A percentile compares a stretch with the other conserved stretches of the same genome.
These are phyloP conservation scores for Hydraecia micacea DNA, from an alignment of 2,888 invertebrate species.

Conservation along the genomic window DNA sequence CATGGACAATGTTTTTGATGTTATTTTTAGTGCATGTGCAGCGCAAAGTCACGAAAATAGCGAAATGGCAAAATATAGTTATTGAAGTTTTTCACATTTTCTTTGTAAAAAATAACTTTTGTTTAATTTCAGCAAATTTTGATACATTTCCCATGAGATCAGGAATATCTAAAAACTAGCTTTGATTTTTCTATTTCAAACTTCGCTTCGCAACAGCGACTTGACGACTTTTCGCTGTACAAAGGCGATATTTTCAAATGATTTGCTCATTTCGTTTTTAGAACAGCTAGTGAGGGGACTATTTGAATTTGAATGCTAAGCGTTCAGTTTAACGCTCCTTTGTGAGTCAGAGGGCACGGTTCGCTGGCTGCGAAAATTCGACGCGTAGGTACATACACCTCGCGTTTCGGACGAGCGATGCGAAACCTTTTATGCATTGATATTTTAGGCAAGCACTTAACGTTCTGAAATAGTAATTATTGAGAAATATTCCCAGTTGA, in stretches of 20 bases:
- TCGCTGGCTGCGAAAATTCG: constrained; percentile 86
- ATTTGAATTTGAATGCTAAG: constrained; percentile 80
- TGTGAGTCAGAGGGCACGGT: constrained; percentile 85
- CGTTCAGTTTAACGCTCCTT: constrained; percentile 82
- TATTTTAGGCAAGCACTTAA: constrained; percentile 49
- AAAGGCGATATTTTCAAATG: constrained; percentile 31
- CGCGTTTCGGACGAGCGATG: constrained; percentile 68
- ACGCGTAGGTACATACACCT: constrained; percentile 71
- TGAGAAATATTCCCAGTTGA: constrained; percentile 35
- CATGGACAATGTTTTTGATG: constrained; percentile 10
- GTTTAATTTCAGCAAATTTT: neutral
- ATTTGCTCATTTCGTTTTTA: constrained; percentile 70
- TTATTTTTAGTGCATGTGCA: constrained; percentile 4
- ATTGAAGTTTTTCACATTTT: neutral
- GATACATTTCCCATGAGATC: neutral
- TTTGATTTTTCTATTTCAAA: neutral
- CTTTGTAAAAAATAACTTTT: neutral
- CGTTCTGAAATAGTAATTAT: constrained; percentile 42
- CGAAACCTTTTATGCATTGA: constrained; percentile 62
- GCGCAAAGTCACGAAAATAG: neutral
- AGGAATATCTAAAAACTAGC: neutral
- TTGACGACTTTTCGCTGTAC: neutral
- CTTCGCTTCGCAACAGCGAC: neutral
- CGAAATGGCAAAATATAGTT: neutral
- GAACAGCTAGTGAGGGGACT: constrained; percentile 70